A percentile compares a stretch with the other conserved stretches of the same genome.
phyloP scores from a whole-genome alignment of 2,888 invertebrate genomes.

The Diogma glabrata region DNA sequence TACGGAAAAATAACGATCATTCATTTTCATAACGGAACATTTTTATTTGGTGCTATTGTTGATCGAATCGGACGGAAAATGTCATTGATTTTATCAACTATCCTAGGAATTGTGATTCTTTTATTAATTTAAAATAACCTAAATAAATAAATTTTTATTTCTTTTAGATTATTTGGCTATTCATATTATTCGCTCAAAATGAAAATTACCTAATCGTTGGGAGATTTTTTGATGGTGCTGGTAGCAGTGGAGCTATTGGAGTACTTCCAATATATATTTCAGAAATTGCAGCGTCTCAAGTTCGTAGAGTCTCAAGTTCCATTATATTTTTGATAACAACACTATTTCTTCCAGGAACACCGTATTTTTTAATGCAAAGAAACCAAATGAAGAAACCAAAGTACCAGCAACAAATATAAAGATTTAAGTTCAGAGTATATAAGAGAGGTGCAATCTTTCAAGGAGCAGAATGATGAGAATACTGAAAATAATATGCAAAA shows the following conservation, averaged over 20 bases:
- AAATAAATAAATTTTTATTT: too few relatives aligned
- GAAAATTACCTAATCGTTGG: constrained; percentile 24
- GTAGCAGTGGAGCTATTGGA: constrained; percentile 27
- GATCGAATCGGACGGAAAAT: constrained; percentile 11
- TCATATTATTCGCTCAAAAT: constrained; percentile 26
- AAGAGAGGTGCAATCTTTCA: neutral
- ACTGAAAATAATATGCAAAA: too few relatives aligned
- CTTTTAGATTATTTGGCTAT: too few relatives aligned
- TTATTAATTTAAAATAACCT: too few relatives aligned
- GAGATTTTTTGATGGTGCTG: constrained; percentile 27
- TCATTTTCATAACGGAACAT: too few relatives aligned
- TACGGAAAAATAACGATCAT: too few relatives aligned
- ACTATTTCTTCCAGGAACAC: constrained; percentile 13
- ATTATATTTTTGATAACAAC: neutral
- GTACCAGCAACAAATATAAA: neutral
- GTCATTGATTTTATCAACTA: neutral
- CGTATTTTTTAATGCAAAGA: constrained; percentile 9
- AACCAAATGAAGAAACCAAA: constrained; percentile 9
- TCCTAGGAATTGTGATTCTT: constrained; percentile 11
- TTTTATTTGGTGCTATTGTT: constrained; percentile 12
- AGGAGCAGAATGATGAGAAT: too few relatives aligned
- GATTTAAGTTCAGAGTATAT: too few relatives aligned
- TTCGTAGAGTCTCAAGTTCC: constrained; percentile 33
- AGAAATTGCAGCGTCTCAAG: constrained; percentile 30
- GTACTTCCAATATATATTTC: constrained; percentile 30